Evolutionary conservation across 2,113 vertebrate species (phyloP), one percentile per base, ranked within the genome.

Genomic region (Proterorhinus semilunaris): DNA sequence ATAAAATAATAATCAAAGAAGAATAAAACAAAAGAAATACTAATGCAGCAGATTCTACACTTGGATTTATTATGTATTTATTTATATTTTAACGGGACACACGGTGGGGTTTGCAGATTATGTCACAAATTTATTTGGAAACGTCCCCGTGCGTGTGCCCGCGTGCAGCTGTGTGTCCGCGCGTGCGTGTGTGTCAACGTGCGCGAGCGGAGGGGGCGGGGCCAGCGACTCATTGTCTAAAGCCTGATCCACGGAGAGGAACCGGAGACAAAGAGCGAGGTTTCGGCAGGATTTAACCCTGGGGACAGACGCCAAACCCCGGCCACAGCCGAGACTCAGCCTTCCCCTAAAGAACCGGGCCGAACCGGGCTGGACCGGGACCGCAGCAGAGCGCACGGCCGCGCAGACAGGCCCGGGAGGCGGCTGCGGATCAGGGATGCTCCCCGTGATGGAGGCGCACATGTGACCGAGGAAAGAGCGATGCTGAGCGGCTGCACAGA

Each of bases 141-240:
- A 5, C 27, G 27, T 36, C 27, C 27, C 27, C 21, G 55, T 15
- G 55, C 10, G 57, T n/a, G 57, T 44, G 11, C 12, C n/a, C 21
- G 52, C 21, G 16, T 43, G 2, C 21, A 21, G 21, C 21, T 12
- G 21, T 57, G 54, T 57, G 10, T 36, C 2, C 27, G 27, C 27
- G 27, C 42, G 42, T 43, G 36, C 11, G 11, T 7, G 21, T 57
- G 54, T 57, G 10, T 36, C 21, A 6, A 10, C 11, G 27, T 13
- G 54, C 8, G 8, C 27, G 54, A 6, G 21, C 17, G 42, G 13
- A 61, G 57, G 57, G 57, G 57, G 57, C 57, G 57, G 57, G 57
- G 57, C 57, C 57, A 61, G 57, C 57, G 57, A 42, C 57, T 61
- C 57, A 61, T 61, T 61, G 57, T 61, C 57, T 61, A 42, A n/a